phyloP scores from a whole-genome alignment of 2,888 invertebrate genomes.

The Thereva unica region DNA sequence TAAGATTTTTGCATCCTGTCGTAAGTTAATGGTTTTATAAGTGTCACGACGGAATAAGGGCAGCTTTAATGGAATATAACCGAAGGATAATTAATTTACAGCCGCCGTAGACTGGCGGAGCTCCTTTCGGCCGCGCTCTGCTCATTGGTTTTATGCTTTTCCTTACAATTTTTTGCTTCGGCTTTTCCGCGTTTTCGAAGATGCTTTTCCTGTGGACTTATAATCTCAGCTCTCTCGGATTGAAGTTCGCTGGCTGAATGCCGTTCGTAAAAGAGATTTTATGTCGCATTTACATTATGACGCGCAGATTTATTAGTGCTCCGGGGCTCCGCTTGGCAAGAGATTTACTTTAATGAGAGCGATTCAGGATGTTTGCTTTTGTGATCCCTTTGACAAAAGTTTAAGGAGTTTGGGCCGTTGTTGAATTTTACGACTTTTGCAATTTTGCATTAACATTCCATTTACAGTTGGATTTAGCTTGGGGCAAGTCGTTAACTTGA shows the following conservation, averaged over 20 bases:
- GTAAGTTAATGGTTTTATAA: slow-evolving; percentile 38
- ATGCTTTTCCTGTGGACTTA: not conserved
- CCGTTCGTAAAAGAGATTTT: slow-evolving; percentile 29
- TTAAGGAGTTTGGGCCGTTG: no score
- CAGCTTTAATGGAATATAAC: slow-evolving; percentile 39
- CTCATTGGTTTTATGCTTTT: not conserved
- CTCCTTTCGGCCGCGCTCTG: slow-evolving; percentile 2
- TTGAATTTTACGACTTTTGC: no score
- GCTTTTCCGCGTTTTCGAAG: not conserved
- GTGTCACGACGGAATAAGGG: slow-evolving; percentile 37
- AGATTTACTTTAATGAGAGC: slow-evolving; percentile 19
- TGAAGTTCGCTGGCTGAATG: slow-evolving; percentile 7
- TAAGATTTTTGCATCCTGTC: slow-evolving; percentile 37
- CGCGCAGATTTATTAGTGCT: slow-evolving; percentile 23
- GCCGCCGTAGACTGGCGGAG: slow-evolving; percentile 5
- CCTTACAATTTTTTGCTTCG: not conserved
- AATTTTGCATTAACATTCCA: no score
- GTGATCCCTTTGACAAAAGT: no score
- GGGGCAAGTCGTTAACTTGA: no score
- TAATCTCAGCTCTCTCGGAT: slow-evolving; percentile 3
- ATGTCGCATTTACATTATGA: slow-evolving; percentile 23
- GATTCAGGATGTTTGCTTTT: no score
- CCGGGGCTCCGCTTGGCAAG: slow-evolving; percentile 5
- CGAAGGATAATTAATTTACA: slow-evolving; percentile 31
- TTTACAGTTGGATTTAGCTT: no score